These are phyloP conservation scores for Helobdella robusta DNA, from an alignment of 2,888 invertebrate species.

Conservation along the genomic window DNA sequence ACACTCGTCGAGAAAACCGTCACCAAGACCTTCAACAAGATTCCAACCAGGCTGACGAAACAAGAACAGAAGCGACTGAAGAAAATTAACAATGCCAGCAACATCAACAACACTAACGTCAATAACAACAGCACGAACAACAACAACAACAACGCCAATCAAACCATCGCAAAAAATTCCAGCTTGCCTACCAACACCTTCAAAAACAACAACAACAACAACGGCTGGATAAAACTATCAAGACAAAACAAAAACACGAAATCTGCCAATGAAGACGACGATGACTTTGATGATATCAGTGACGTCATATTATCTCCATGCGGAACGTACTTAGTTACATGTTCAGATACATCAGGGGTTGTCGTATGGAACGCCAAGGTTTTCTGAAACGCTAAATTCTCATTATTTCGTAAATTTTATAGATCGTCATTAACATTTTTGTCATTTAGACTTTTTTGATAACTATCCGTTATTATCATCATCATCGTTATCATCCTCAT, in stretches of 20 bases:
- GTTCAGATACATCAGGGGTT: background rate
- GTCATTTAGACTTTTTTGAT: background rate
- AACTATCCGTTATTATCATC: background rate
- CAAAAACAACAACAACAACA: background rate
- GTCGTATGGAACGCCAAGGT: slow-evolving; percentile 20
- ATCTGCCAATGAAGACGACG: too few relatives aligned
- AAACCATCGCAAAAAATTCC: background rate
- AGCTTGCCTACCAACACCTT: background rate
- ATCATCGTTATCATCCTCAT: background rate
- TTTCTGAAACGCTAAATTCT: background rate
- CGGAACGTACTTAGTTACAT: slow-evolving; percentile 16
- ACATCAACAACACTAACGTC: background rate
- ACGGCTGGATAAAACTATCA: background rate
- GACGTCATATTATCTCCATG: background rate
- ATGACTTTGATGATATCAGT: background rate
- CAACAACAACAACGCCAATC: background rate
- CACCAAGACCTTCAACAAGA: background rate
- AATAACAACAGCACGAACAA: background rate
- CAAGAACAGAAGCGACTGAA: background rate
- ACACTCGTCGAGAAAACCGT: background rate
- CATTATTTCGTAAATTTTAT: background rate
- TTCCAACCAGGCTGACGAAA: background rate
- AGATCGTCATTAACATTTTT: background rate
- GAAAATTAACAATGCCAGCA: background rate
- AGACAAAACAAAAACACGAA: background rate